phyloP scores from a whole-genome alignment of 2,888 invertebrate species.

The Drosophila austrosaltans region DNA sequence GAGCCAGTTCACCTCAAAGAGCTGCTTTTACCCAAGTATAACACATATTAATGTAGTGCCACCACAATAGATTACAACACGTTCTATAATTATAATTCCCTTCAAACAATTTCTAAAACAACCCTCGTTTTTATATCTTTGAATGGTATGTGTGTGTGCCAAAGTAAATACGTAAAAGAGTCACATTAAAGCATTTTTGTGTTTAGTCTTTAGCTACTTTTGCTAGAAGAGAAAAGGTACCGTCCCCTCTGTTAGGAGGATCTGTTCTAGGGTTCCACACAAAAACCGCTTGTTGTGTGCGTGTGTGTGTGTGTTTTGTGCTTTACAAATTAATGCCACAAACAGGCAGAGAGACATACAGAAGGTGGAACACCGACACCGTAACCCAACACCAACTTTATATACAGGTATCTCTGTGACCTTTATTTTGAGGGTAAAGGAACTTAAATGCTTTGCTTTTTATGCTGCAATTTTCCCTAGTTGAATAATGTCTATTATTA shows the following conservation, averaged over 20 bases:
- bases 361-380: slow-evolving; percentile 3
- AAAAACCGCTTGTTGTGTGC: slow-evolving; percentile 64
- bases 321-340: slow-evolving; percentile 61
- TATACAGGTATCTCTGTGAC: slow-evolving; percentile 41
- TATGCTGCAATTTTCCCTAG: slow-evolving; percentile 57
- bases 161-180: slow-evolving; percentile 44
- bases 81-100: not conserved
- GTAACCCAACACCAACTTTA: slow-evolving; percentile 14
- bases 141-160: not conserved
- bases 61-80: not conserved
- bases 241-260: not conserved
- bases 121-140: slow-evolving; percentile 37
- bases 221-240: slow-evolving; percentile 20
- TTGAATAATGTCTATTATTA: slow-evolving; percentile 61
- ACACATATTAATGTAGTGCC: no score
- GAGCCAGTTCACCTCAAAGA: no score
- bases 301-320: slow-evolving; percentile 33
- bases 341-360: slow-evolving; percentile 20
- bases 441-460: slow-evolving; percentile 59
- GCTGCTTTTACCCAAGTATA: no score
- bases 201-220: slow-evolving; percentile 47
- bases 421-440: slow-evolving; percentile 12
- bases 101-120: not conserved
- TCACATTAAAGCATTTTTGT: slow-evolving; percentile 48
- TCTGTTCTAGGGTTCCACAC: slow-evolving; percentile 30